Base-by-base conservation (phyloP, 2,113 vertebrate genomes). In the Macquaria australasica region DNA sequence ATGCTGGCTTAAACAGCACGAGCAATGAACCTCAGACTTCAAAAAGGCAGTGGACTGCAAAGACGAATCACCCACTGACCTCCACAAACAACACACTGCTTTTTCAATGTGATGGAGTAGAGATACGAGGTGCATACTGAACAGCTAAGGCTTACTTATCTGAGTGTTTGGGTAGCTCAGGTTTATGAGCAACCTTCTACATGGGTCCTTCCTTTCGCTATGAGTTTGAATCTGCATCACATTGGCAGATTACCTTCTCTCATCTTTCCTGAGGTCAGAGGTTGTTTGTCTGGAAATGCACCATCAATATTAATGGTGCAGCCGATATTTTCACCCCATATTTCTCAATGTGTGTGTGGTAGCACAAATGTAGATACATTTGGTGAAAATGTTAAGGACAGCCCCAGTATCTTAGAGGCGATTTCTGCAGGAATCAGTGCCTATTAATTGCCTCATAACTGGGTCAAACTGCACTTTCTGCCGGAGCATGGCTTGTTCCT, bases 391-490 rank as follows among this genome's bases (percentile, higher is more conserved):
- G 7, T 73, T 51, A 10, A 48, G 55, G 31, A 62, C 56, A 73
- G 2, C 16, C 2, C 20, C 11, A 28, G 67, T 63, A 76, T 48
- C 23, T 79, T 64, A 18, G 25, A 72, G 58, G 51, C 3, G 0
- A 82, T 77, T 79, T 70, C 56, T 37, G 73, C 18, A 83, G 60
- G 50, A 69, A 51, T 76, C 15, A 50, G 41, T 51, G 59, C 4
- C 43, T 48, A 70, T 70, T 73, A 73, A 81, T 80, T 45, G 7
- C 25, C 16, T 77, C 63, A 87, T 66, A 72, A 73, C 28, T 79
- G 73, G 79, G 74, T 68, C 72, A 84, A 83, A 79, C 50, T 68
- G 62, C 12, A 62, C 56, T 48, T 69, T 71, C n/a, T 77, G 50
- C 37, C 2, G 3, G 28, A 75, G 34, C 16, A 48, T 18, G 25